Base-by-base conservation (phyloP, 2,888 invertebrate species). In the Noctua pronuba region DNA sequence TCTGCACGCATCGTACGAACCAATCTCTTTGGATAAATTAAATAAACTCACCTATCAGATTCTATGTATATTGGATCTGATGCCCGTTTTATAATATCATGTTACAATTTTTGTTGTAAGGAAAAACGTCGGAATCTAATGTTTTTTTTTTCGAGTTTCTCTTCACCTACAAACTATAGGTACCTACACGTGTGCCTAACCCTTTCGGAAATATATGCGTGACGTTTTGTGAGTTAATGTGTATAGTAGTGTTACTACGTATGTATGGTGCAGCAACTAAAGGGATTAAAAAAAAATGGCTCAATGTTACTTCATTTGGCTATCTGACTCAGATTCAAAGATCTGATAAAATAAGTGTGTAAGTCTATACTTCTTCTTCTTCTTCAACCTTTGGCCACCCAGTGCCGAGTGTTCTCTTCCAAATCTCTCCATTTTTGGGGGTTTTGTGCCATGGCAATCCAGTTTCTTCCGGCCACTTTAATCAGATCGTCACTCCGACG, bases 11-110 rank as follows among this genome's bases (percentile, higher is more conserved):
- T 75, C 60, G 31, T 55, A 49, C 24, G 44, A 67, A 67, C 3
- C 68, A 35, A 71, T 80, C 24, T 49, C 16, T 8, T 71, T 31
- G 16, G 35, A 38, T 66, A 81, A 71, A 81, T 72, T 58, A 52
- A 49, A 70, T 80, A 55, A 81, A 83, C 44, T 79, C 44, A 70
- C 41, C 28, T 55, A 46, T 64, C 13, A 65, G 35, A 62, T 66
- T 75, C 16, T 62, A 8, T 72, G 13, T 41, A 41, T 38, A 70
- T 62, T 62, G 24, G 38, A 46, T 31, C 6, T 21, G 24, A n/a
- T 68, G 10, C 41, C 55, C 13, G 38, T 70, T 70, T 69, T 41
- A 41, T 55, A 58, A 70, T 28, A 70, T 60, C 28, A 24, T 46
- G 46, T 67, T 67, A 67, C 11, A 31, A 16, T 16, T 65, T 31